Evolutionary conservation across 2,113 vertebrate species (phyloP).

Genomic region (Apteryx owenii): DNA sequence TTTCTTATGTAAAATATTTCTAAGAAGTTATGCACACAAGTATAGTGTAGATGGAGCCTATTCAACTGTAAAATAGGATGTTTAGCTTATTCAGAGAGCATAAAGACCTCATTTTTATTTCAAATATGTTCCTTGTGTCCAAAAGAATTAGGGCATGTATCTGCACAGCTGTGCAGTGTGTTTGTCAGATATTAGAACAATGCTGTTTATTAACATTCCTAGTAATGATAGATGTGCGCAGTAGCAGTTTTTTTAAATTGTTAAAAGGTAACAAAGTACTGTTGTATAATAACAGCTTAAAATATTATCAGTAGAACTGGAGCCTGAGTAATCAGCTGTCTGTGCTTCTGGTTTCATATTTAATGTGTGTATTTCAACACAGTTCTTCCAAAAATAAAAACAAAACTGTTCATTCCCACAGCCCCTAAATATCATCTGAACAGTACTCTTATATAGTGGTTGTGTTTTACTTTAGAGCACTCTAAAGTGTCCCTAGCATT

Average conservation of each 20-base stretch:
- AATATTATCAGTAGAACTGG: neutral
- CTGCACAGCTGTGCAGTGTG: neutral
- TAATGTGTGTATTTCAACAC: neutral
- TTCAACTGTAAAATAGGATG: neutral
- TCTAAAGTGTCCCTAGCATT: neutral
- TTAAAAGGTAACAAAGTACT: neutral
- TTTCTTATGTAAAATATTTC: neutral
- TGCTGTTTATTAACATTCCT: neutral
- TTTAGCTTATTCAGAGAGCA: neutral
- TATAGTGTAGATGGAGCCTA: neutral
- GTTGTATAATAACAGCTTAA: neutral
- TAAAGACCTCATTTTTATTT: neutral
- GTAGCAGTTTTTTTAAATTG: neutral
- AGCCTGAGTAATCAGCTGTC: neutral
- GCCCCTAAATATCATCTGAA: neutral
- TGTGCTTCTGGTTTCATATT: neutral
- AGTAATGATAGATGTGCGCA: neutral
- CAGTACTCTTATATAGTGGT: neutral
- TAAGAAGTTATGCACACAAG: neutral
- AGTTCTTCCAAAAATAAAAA: neutral
- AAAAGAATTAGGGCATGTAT: neutral
- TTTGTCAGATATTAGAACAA: neutral
- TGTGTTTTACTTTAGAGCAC: neutral
- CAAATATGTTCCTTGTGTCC: neutral
- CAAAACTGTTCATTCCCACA: fast-evolving